phyloP scores from a whole-genome alignment of 2,113 vertebrate species.

The Cercocebus atys region DNA sequence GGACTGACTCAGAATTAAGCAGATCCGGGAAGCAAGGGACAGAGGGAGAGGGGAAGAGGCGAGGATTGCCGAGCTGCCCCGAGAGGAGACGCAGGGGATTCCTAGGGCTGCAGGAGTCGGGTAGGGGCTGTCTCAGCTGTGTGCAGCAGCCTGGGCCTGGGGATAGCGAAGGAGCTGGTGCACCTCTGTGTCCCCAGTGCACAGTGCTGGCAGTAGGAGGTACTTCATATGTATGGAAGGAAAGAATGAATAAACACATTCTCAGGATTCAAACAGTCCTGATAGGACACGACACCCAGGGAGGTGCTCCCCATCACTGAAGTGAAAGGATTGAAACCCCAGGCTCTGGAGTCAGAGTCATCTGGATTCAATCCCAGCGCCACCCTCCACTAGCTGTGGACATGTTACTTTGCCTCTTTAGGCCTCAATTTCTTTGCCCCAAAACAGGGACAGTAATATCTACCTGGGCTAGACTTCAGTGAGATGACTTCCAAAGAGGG shows the following conservation, averaged over 20 bases:
- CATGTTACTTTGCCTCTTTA: not conserved
- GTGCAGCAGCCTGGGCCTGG: not conserved
- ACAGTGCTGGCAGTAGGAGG: not conserved
- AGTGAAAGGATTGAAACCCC: not conserved
- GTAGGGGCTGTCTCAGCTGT: too few relatives aligned
- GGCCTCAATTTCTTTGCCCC: not conserved
- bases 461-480: not conserved
- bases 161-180: not conserved
- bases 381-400: not conserved
- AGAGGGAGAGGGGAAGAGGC: not conserved
- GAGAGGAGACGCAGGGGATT: not conserved
- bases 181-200: not conserved
- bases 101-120: not conserved
- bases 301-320: not conserved
- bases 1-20: not conserved
- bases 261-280: not conserved
- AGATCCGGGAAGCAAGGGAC: not conserved
- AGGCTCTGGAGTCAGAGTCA: not conserved
- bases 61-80: accelerated
- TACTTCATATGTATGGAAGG: not conserved
- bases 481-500: not conserved
- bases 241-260: slow-evolving; percentile 13
- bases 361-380: not conserved
- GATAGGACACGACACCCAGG: not conserved
- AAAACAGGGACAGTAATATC: not conserved